Evolutionary conservation across 2,113 vertebrate species (phyloP).

Genomic region (Stictonetta naevosa): DNA sequence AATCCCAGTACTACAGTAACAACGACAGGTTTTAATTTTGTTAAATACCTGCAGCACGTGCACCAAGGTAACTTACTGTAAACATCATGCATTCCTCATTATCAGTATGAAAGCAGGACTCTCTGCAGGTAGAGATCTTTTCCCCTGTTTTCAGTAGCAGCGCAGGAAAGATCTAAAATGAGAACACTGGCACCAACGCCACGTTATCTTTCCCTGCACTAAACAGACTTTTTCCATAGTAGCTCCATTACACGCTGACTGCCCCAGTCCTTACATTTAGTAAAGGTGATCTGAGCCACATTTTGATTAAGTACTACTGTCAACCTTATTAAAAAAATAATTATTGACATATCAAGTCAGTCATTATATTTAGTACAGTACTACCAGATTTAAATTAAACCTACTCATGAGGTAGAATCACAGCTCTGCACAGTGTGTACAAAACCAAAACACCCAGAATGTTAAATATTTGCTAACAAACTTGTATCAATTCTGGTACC

Average conservation of each 20-base stretch:
- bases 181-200: not conserved
- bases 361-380: not conserved
- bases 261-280: not conserved
- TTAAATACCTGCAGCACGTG: fast-evolving
- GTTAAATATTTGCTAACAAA: not conserved
- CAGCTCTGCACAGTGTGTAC: not conserved
- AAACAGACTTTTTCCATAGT: not conserved
- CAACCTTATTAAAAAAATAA: not conserved
- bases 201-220: not conserved
- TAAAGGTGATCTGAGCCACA: not conserved
- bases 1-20: not conserved
- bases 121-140: not conserved
- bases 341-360: not conserved
- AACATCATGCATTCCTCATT: not conserved
- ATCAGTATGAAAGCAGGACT: not conserved
- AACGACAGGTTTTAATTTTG: not conserved
- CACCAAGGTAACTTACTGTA: not conserved
- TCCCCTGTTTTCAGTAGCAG: not conserved
- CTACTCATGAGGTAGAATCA: not conserved
- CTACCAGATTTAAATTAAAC: not conserved
- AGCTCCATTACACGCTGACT: not conserved
- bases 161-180: not conserved
- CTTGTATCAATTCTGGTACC: not conserved
- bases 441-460: not conserved
- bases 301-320: not conserved